Base-by-base conservation (phyloP, 2,888 invertebrate species). In the Drosophila greeni region DNA sequence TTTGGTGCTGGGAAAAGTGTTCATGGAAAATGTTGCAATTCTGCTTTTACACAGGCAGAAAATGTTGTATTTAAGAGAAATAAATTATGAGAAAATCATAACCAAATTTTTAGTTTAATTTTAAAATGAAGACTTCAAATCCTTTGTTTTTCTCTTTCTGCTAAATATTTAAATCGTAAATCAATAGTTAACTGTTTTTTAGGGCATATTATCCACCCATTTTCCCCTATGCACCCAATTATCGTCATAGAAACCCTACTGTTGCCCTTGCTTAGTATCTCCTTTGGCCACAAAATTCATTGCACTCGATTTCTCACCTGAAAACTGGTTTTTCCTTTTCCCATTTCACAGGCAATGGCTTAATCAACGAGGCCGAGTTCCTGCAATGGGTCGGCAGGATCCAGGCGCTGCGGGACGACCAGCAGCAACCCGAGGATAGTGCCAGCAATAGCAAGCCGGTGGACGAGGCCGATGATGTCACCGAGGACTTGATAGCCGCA, bases 401-500 rank as follows among this genome's bases (percentile, higher is more conserved):
- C 86, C 93, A 94, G 87, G 92, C 93, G 45, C 81, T 94, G 77
- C 91, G 92, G 76, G 93, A 93, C 7, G 88, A 91, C 74, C 86
- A 81, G 62, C 82, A 82, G 42, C 83, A 74, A 23, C 85, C 82
- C 31, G 90, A 90, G 68, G 90, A 91, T 53, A 90, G 89, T 65
- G 75, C 87, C 66, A 82, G 75, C 71, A 74, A 52, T 70, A 87
- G 86, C 78, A 88, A 87, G 73, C 82, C 86, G 14, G 54, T 74
- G 59, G 87, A 87, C 54, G 87, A 89, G 52, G 91, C 91, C 71
- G 92, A 93, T 82, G 93, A 93, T 85, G 91, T 92, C 82, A 92
- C 92, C 66, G 92, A 93, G 87, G 96, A 96, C 88, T 91, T 97
- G 76, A 91, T 95, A 81, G 96, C 96, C 65, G 96, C 96, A 78